Evolutionary conservation across 1,140 invertebrate genomes (phyloP), one percentile per base, ranked within the genome.

Genomic region (Euglossa dilemma): DNA sequence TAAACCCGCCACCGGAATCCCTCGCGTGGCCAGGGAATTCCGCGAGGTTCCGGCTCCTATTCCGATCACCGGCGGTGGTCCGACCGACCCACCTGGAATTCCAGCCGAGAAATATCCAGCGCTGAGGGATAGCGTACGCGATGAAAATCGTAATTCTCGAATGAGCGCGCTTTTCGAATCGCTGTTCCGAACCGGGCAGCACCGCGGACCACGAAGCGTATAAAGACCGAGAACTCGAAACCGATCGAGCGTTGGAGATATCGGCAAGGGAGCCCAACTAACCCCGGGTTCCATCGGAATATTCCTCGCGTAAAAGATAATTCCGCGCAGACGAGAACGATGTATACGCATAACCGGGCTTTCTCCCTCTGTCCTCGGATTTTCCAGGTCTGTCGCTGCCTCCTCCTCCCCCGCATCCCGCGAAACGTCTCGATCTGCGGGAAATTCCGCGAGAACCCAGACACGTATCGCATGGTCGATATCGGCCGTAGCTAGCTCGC

Each of bases 11-110:
- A 8, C 20, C 28, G 67, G 70, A 67, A 80, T 80, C 83, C 50
- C 54, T 45, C 47, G 6, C 25, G 47, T 47, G 52, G 20, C 45
- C 45, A 63, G 57, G 11, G 47, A 54, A 79, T 84, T 77, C n/a
- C 74, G 56, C 28, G 75, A 71, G 77, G 71, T 76, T 54, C 73
- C 2, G 57, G 50, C 61, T 77, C 78, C 85, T 83, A 83, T 87
- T 77, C 79, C 47, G 78, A 77, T 82, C 78, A 66, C 36, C 70
- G 45, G 9, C 79, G 50, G 66, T 74, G n/a, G n/a, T n/a, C n/a
- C n/a, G n/a, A n/a, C n/a, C 14, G 67, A 25, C 50, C 36, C 54
- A 54, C 23, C n/a, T 45, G 78, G 70, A 73, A 54, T 80, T 64
- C 59, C 23, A 71, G 57, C 20, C 28, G 69, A 73, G 67, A 72